Evolutionary conservation across 2,797 vertebrate genomes (phyloP).

Genomic region (Jordanella pulchra): DNA sequence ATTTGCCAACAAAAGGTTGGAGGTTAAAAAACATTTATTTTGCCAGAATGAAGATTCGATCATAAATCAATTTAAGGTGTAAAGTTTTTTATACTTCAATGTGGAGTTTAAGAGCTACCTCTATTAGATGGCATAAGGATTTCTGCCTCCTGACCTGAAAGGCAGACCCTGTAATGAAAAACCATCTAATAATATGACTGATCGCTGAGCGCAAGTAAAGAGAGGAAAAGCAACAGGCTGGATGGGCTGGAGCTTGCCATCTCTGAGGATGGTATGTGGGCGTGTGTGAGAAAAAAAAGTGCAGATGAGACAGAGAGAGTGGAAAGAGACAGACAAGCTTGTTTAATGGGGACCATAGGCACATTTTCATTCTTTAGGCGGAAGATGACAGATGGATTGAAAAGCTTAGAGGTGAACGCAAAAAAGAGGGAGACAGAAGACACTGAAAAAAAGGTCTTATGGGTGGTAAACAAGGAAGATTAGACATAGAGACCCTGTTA

Average conservation of each 20-base stretch:
- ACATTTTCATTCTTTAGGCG: slow-evolving; percentile 28
- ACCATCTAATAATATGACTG: slow-evolving; percentile 75
- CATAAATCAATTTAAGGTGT: slow-evolving; percentile 69
- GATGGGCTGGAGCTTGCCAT: slow-evolving; percentile 77
- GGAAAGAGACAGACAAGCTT: slow-evolving; percentile 41
- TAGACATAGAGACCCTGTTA: slow-evolving; percentile 48
- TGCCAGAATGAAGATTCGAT: slow-evolving; percentile 48
- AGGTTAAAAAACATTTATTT: slow-evolving; percentile 35
- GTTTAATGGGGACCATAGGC: slow-evolving; percentile 32
- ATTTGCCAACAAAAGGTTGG: background rate
- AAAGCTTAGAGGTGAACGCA: slow-evolving; percentile 14
- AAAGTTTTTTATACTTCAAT: slow-evolving; percentile 49
- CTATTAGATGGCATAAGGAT: slow-evolving; percentile 74
- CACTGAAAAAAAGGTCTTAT: slow-evolving; percentile 34
- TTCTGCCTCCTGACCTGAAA: slow-evolving; percentile 74
- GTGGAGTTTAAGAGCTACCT: slow-evolving; percentile 50
- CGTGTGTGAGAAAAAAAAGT: slow-evolving; percentile 68
- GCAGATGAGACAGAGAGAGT: slow-evolving; percentile 41
- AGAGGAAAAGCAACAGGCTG: slow-evolving; percentile 66
- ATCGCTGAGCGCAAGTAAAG: slow-evolving; percentile 53
- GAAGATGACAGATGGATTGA: slow-evolving; percentile 62
- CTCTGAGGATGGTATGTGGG: slow-evolving; percentile 72
- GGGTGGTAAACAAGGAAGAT: slow-evolving; percentile 46
- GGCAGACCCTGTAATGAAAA: slow-evolving; percentile 77
- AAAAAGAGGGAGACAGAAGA: slow-evolving; percentile 24